Conservation (phyloP, 2,797 vertebrate species). For the Gobio occitaniae region DNA sequence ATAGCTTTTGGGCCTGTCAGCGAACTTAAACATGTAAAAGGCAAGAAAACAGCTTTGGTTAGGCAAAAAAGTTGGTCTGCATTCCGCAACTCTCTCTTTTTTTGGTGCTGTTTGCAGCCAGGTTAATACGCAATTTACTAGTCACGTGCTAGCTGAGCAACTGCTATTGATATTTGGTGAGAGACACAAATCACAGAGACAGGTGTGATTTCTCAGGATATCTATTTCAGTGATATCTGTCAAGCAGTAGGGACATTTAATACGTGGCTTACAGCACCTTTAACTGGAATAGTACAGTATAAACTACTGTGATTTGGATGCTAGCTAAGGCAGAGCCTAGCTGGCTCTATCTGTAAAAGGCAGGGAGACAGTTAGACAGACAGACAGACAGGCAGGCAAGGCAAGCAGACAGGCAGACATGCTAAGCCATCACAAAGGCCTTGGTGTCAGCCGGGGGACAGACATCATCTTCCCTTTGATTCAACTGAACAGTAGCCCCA, state of each 20-base stretch:
- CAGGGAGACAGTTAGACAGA: slow-evolving; percentile 19
- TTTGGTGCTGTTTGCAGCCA: not conserved
- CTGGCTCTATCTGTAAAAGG: slow-evolving; percentile 39
- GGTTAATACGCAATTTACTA: not conserved
- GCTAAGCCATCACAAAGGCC: slow-evolving; percentile 52
- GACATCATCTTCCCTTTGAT: slow-evolving; percentile 58
- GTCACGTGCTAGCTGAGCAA: not conserved
- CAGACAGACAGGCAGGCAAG: slow-evolving; percentile 36
- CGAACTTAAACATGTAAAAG: not conserved
- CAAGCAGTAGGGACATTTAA: not conserved
- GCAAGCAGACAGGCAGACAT: slow-evolving; percentile 46
- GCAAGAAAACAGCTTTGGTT: not conserved
- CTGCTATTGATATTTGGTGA: not conserved
- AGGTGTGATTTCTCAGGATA: slow-evolving; percentile 1
- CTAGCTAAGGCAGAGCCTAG: slow-evolving; percentile 33
- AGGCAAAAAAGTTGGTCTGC: not conserved
- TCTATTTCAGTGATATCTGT: slow-evolving; percentile 4
- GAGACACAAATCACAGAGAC: not conserved
- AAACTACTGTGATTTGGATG: slow-evolving; percentile 18
- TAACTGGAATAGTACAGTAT: slow-evolving; percentile 14
- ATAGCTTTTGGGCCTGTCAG: not conserved
- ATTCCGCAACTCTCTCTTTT: not conserved
- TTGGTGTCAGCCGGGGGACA: slow-evolving; percentile 61
- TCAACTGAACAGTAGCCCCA: slow-evolving; percentile 58
- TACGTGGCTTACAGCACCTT: not conserved